Percentiles rank a stretch among this genome's conserved stretches.
phyloP scores from a whole-genome alignment of 2,113 vertebrate species.

The Fulmarus glacialis region DNA sequence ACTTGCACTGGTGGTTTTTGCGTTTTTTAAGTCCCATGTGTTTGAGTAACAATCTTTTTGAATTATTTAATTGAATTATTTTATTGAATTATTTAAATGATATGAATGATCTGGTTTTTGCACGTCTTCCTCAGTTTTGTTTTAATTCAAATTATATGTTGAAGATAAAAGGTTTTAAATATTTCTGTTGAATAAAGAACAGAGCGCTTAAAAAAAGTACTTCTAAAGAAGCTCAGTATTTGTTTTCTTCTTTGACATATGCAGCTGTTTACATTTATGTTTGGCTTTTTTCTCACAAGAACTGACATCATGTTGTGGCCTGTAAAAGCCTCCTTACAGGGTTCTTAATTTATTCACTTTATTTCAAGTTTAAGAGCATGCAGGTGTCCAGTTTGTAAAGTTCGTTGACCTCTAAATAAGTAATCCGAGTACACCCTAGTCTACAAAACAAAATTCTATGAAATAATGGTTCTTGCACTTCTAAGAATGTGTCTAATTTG shows the following conservation, averaged over 20 bases:
- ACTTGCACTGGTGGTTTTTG: accelerated
- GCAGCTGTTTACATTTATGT: background rate
- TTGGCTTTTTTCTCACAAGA: background rate
- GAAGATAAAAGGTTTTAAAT: background rate
- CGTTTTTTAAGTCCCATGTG: accelerated
- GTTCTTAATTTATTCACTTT: background rate
- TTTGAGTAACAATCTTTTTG: background rate
- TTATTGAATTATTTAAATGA: background rate
- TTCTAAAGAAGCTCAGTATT: background rate
- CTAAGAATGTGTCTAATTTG: background rate
- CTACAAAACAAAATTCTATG: background rate
- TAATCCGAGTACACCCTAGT: background rate
- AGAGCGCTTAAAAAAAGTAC: background rate
- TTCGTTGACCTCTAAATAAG: background rate
- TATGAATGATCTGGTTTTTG: background rate
- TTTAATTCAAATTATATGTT: background rate
- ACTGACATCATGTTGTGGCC: background rate
- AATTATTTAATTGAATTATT: background rate
- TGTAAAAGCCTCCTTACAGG: background rate
- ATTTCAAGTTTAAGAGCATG: background rate
- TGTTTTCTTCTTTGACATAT: background rate
- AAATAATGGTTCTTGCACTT: background rate
- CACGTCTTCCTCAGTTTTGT: background rate
- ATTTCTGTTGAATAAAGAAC: background rate
- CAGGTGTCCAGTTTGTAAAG: background rate